Base-by-base conservation (phyloP, 2,888 invertebrate genomes). In the Dorcus hopei region DNA sequence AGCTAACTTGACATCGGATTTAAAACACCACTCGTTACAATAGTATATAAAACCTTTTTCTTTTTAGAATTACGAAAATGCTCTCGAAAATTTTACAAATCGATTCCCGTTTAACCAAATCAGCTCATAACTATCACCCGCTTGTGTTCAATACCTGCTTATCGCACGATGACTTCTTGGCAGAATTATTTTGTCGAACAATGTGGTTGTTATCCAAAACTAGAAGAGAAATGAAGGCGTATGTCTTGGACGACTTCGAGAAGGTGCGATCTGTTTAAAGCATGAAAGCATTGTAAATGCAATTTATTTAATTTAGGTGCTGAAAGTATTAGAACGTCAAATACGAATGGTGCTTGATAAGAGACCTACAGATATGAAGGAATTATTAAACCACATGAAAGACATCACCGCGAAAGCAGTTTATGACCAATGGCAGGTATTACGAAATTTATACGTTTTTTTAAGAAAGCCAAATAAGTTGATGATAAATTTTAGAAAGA, bases 121-220 rank as follows among this genome's bases (percentile, higher is more conserved):
- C 63, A 38, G 55, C 70, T 41, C 66, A 69, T 1, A 69, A 71
- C 33, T 76, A 75, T 52, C 74, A 77, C 54, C 78, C 78, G 0
- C 64, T 76, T 43, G 65, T 76, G 38, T 78, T 77, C 62, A 70
- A 70, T 41, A 70, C 71, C 14, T 66, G 70, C 4, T 65, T 70
- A 3, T 70, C 69, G 54, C 26, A 33, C 7, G 67, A 62, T 5
- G 72, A 74, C 9, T 77, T 77, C 61, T 71, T 78, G 47, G 68
- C 71, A 50, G 77, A 78, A 62, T 64, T 78, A 16, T 78, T 77
- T 65, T 74, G 75, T 0, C 65, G 76, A 55, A 72, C 74, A 1
- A 75, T 78, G 75, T 76, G 74, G 75, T 62, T 77, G 11, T 59
- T 78, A 40, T 76, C 77, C 2, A 73, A 73, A 62, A 77, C 77